These are phyloP conservation scores for Nebria ingens DNA, from an alignment of 1,140 invertebrate species.

Conservation along the genomic window DNA sequence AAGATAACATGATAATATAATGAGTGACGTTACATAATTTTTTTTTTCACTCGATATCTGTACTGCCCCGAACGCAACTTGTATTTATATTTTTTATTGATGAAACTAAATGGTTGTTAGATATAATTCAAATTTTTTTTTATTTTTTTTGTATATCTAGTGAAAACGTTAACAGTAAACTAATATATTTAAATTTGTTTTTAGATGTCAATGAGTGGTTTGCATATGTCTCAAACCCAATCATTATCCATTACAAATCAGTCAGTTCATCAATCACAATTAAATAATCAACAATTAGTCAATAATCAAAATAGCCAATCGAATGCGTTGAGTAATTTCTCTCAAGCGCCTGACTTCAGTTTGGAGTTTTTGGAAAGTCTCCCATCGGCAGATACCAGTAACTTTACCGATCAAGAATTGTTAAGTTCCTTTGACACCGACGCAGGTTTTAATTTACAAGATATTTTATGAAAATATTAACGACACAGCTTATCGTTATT, in stretches of 20 bases:
- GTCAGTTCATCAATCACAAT: constrained; percentile 27
- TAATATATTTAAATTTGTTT: no score
- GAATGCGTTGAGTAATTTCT: constrained; percentile 40
- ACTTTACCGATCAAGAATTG: constrained; percentile 64
- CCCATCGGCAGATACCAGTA: constrained; percentile 53
- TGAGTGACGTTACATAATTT: no score
- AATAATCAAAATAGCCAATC: constrained; percentile 28
- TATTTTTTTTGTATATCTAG: no score
- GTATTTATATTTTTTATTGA: no score
- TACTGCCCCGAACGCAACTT: no score
- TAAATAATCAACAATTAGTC: constrained; percentile 22
- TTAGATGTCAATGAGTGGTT: constrained; percentile 47
- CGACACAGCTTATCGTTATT: not conserved
- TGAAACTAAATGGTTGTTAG: no score
- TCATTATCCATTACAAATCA: constrained; percentile 44
- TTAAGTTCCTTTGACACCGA: constrained; percentile 56
- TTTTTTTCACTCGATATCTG: no score
- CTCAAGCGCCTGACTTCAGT: constrained; percentile 56
- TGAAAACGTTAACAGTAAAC: no score
- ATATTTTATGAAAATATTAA: constrained; percentile 15
- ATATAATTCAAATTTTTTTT: no score
- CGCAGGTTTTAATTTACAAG: constrained; percentile 40
- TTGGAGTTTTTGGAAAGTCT: constrained; percentile 73
- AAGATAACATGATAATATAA: no score
- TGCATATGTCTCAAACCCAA: constrained; percentile 55